These are phyloP conservation scores for Epizoanthus rinbou DNA, from an alignment of 92 coral and sea anemone genomes.

Conservation along the genomic window DNA sequence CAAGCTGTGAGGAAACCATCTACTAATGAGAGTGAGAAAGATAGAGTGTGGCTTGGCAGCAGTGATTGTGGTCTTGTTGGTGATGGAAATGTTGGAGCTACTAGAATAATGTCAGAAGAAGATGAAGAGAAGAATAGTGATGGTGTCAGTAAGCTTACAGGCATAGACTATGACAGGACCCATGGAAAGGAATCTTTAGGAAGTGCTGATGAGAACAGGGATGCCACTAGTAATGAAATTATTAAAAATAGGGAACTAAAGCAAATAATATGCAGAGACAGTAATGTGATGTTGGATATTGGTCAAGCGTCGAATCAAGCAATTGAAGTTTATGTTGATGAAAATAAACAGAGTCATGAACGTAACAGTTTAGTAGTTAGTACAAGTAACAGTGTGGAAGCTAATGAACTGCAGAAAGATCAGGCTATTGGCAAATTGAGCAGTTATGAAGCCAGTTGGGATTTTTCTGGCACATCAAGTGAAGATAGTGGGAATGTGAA, in stretches of 20 bases:
- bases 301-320: neutral
- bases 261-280: neutral
- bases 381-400: neutral
- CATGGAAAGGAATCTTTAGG: neutral
- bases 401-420: neutral
- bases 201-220: neutral
- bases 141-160: neutral
- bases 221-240: neutral
- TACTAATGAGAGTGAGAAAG: slow-evolving; percentile 7
- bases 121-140: neutral
- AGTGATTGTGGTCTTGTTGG: neutral
- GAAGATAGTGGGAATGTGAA: neutral
- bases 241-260: slow-evolving; percentile 7
- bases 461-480: neutral
- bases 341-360: neutral
- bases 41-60: neutral
- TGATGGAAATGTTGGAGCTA: neutral
- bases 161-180: neutral
- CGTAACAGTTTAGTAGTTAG: neutral
- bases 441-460: neutral
- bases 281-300: neutral
- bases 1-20: slow-evolving; percentile 53
- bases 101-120: neutral
- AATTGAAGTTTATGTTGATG: neutral
- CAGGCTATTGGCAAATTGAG: neutral